These are phyloP conservation scores for Drosophila miranda DNA, from an alignment of 1,140 invertebrate species.

Conservation along the genomic window DNA sequence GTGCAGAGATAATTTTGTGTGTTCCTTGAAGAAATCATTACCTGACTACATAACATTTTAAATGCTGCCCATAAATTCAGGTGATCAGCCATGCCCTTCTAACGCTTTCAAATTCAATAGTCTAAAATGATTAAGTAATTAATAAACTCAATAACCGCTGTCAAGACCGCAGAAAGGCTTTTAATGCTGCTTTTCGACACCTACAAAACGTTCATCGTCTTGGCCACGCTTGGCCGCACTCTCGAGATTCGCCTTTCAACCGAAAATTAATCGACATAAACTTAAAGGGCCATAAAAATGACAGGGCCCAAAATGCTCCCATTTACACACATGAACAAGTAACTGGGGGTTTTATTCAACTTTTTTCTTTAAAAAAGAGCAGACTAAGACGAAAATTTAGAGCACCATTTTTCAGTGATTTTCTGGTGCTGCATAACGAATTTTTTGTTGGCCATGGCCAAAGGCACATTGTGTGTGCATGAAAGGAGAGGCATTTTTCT, in stretches of 20 bases:
- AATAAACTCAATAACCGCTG: slow-evolving; percentile 37
- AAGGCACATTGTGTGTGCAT: slow-evolving; percentile 40
- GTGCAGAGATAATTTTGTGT: too few species aligned
- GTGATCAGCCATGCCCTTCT: too few species aligned
- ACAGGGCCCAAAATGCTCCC: slow-evolving; percentile 45
- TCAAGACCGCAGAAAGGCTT: slow-evolving; percentile 9
- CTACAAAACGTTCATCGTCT: slow-evolving; percentile 34
- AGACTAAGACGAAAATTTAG: slow-evolving; percentile 26
- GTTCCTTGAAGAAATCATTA: too few species aligned
- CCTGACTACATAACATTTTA: too few species aligned
- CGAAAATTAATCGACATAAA: slow-evolving; percentile 67
- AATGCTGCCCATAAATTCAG: too few species aligned
- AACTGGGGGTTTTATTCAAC: slow-evolving; percentile 46
- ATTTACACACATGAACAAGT: slow-evolving; percentile 70
- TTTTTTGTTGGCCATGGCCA: slow-evolving; percentile 35
- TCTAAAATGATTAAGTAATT: slow-evolving; percentile 49
- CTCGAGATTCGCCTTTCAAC: slow-evolving; percentile 40
- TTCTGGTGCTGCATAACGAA: slow-evolving; percentile 10
- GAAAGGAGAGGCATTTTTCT: slow-evolving; percentile 39
- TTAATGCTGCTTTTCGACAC: slow-evolving; percentile 11
- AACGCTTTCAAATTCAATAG: not conserved
- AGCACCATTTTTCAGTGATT: slow-evolving; percentile 19
- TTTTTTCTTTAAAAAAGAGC: slow-evolving; percentile 33
- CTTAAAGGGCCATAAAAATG: slow-evolving; percentile 79
- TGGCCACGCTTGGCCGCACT: slow-evolving; percentile 31